phyloP scores from a whole-genome alignment of 2,888 invertebrate species.

The Zaprionus bogoriensis region DNA sequence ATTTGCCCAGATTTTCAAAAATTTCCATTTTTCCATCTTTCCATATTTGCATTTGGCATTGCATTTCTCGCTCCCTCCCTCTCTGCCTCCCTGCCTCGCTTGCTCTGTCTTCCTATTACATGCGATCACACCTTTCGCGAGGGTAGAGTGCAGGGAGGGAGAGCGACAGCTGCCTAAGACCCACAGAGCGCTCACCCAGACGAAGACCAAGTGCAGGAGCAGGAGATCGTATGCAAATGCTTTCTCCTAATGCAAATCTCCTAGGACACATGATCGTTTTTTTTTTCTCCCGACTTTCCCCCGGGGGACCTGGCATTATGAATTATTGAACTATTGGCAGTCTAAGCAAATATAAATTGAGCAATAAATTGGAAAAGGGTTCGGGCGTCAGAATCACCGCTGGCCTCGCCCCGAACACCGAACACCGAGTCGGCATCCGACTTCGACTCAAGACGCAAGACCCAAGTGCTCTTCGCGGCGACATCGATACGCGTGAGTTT shows the following conservation, averaged over 20 bases:
- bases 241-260: slow-evolving; percentile 62
- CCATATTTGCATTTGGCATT: slow-evolving; percentile 15
- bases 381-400: slow-evolving; percentile 31
- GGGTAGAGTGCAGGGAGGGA: slow-evolving; percentile 17
- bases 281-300: slow-evolving; percentile 1
- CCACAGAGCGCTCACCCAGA: slow-evolving; percentile 1
- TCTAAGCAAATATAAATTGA: slow-evolving; percentile 77
- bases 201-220: slow-evolving; percentile 2
- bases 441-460: no score
- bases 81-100: no score
- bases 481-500: slow-evolving; percentile 71
- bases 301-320: slow-evolving; percentile 36
- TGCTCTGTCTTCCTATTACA: slow-evolving; percentile 56
- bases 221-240: slow-evolving; percentile 54
- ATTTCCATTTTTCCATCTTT: slow-evolving; percentile 20
- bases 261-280: slow-evolving; percentile 51
- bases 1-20: slow-evolving; percentile 15
- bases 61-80: no score
- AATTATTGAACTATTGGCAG: slow-evolving; percentile 75
- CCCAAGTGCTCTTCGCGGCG: not conserved
- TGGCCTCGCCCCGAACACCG: slow-evolving; percentile 10
- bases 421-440: not conserved
- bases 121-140: slow-evolving; percentile 65
- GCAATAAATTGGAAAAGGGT: slow-evolving; percentile 57
- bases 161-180: slow-evolving; percentile 17